Conservation (phyloP, 2,113 vertebrate species). For the Kryptolebias marmoratus region DNA sequence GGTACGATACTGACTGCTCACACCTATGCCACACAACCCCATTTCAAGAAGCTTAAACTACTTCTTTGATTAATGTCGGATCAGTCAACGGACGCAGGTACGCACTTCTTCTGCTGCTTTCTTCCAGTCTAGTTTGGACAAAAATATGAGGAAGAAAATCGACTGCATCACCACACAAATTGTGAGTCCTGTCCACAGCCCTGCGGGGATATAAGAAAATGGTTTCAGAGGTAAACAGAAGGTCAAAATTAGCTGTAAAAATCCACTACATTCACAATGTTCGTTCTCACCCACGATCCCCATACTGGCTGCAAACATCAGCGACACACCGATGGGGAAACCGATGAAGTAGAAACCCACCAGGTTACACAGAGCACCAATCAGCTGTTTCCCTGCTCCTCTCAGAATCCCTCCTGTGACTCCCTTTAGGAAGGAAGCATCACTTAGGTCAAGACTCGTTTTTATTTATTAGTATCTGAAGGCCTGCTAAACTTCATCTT, state of each 20-base stretch:
- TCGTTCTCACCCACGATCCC: slow-evolving; percentile 82
- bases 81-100: neutral
- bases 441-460: neutral
- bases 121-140: slow-evolving; percentile 86
- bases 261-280: too few relatives aligned
- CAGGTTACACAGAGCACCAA: slow-evolving; percentile 85
- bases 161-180: slow-evolving; percentile 80
- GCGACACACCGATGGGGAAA: slow-evolving; percentile 81
- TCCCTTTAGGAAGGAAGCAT: slow-evolving; percentile 61
- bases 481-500: slow-evolving; percentile 24
- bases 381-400: slow-evolving; percentile 85
- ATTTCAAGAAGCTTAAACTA: too few relatives aligned
- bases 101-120: slow-evolving; percentile 85
- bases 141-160: slow-evolving; percentile 77
- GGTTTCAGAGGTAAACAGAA: neutral
- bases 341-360: slow-evolving; percentile 84
- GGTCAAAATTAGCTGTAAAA: too few relatives aligned
- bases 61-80: neutral
- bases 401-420: slow-evolving; percentile 83
- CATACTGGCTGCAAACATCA: slow-evolving; percentile 86
- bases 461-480: neutral
- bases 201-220: slow-evolving; percentile 65
- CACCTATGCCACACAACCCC: too few relatives aligned
- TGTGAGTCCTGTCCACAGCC: slow-evolving; percentile 88
- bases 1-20: too few relatives aligned